These are phyloP conservation scores for Nothocercus nigrocapillus DNA, from an alignment of 2,113 vertebrate species.

Conservation along the genomic window DNA sequence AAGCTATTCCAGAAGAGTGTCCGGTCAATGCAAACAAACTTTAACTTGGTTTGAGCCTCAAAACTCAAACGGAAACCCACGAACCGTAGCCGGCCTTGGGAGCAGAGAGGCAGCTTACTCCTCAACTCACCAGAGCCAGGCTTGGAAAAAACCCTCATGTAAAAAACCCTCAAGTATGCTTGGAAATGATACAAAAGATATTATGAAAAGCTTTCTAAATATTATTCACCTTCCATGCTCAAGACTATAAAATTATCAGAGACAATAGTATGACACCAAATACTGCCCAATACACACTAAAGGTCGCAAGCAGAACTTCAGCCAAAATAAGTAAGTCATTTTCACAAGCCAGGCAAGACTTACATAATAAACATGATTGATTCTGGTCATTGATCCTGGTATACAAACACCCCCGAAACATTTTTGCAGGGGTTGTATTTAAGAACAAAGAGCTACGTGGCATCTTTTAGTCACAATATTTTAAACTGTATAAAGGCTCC, in stretches of 20 bases:
- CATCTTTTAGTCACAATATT: not conserved
- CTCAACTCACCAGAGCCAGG: not conserved
- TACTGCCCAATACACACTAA: fast-evolving
- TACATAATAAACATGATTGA: not conserved
- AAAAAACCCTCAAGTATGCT: not conserved
- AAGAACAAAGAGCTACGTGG: not conserved
- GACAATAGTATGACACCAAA: not conserved
- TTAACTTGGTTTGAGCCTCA: not conserved
- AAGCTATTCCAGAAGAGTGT: not conserved
- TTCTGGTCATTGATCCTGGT: not conserved
- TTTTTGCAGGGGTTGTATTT: not conserved
- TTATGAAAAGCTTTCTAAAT: not conserved
- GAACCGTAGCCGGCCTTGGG: not conserved
- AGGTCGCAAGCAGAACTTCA: not conserved
- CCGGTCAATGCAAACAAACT: not conserved
- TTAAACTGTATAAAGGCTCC: not conserved
- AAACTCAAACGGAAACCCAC: not conserved
- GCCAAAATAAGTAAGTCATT: not conserved
- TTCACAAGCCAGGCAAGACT: not conserved
- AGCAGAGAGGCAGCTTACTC: not conserved
- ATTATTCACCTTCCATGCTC: not conserved
- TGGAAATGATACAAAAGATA: not conserved
- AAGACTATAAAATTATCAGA: slow-evolving; percentile 8
- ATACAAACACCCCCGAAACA: not conserved
- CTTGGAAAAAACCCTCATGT: no score